These are phyloP conservation scores for Cryptomyrus ogoouensis DNA, from an alignment of 2,113 vertebrate genomes.

Conservation along the genomic window DNA sequence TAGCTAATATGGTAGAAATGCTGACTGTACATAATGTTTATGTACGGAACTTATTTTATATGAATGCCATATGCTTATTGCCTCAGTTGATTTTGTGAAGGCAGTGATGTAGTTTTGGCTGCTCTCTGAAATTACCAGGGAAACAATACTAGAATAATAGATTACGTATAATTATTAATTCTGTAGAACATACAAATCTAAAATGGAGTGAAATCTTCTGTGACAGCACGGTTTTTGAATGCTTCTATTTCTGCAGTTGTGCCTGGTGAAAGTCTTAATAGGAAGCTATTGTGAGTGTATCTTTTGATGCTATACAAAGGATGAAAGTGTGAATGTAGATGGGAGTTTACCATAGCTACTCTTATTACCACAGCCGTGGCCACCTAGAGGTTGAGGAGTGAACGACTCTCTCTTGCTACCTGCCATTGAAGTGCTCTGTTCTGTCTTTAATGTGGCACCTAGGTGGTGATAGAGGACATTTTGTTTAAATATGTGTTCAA, in stretches of 20 bases:
- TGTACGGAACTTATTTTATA: constrained; percentile 2
- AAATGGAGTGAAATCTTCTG: background rate
- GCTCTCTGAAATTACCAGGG: background rate
- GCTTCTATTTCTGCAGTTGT: background rate
- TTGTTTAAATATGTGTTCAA: background rate
- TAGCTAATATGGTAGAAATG: background rate
- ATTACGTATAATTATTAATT: background rate
- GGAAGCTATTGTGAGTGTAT: background rate
- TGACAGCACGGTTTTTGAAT: background rate
- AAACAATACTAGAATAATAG: background rate
- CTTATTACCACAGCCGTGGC: background rate
- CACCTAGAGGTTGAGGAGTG: background rate
- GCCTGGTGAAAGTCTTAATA: background rate
- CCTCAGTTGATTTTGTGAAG: background rate
- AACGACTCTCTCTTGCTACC: background rate
- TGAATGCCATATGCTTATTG: background rate
- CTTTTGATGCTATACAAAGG: background rate
- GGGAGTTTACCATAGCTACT: background rate
- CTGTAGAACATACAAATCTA: background rate
- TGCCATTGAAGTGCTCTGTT: background rate
- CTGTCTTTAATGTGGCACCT: background rate
- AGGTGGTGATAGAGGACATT: background rate
- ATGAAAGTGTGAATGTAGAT: background rate
- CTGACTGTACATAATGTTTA: background rate
- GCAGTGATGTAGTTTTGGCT: background rate